Evolutionary conservation across 2,113 vertebrate species (phyloP).

Genomic region (Danio rerio): GRCz12tu NC_133176.1:56660501-56661000

Average conservation of each 20-base stretch:
- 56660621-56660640: constrained; percentile 84
- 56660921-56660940: constrained; percentile 29
- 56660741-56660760: constrained; percentile 3
- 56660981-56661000: too few relatives aligned
- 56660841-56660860: constrained; percentile 26
- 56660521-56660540: background rate
- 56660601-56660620: constrained; percentile 86
- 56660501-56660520: too few relatives aligned
- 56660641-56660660: constrained; percentile 82
- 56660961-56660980: too few relatives aligned
- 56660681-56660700: constrained; percentile 48
- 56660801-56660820: constrained; percentile 26
- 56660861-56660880: constrained; percentile 54
- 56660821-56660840: background rate
- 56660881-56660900: constrained; percentile 71
- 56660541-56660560: constrained; percentile 83
- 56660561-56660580: constrained; percentile 88
- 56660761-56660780: constrained; percentile 47
- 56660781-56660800: constrained; percentile 41
- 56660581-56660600: constrained; percentile 91
- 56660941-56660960: constrained; percentile 1
- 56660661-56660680: constrained; percentile 66
- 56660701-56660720: constrained; percentile 61
- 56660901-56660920: constrained; percentile 50
- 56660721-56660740: constrained; percentile 63